phyloP scores from a whole-genome alignment of 2,888 invertebrate species.

The Cheilosia scutellata region DNA sequence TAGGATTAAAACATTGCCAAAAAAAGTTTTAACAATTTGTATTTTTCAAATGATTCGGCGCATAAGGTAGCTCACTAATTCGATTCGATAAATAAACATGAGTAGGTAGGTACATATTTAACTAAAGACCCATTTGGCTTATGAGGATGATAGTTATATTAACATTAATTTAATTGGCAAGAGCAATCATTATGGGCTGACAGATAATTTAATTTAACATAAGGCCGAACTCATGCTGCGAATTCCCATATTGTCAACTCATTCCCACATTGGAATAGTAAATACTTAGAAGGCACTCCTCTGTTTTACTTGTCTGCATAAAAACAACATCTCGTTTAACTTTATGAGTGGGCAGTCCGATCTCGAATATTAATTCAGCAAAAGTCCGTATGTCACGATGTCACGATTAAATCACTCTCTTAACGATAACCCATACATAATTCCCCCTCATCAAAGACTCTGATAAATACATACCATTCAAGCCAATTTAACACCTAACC shows the following conservation, averaged over 20 bases:
- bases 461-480: conserved; percentile 2
- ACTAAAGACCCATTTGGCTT: background rate
- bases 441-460: background rate
- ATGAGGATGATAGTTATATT: background rate
- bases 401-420: background rate
- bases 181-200: background rate
- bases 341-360: background rate
- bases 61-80: background rate
- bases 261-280: background rate
- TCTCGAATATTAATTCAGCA: background rate
- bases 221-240: background rate
- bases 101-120: background rate
- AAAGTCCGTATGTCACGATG: background rate
- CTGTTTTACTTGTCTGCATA: background rate
- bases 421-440: background rate
- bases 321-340: background rate
- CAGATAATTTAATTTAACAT: background rate
- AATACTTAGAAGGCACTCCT: background rate
- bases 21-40: no score
- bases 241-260: background rate
- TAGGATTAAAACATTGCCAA: no score
- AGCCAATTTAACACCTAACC: conserved; percentile 35
- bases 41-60: no score
- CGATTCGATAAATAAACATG: background rate
- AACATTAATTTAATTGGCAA: background rate